Conservation (phyloP, 2,113 vertebrate species). For the Lates calcarifer region DNA sequence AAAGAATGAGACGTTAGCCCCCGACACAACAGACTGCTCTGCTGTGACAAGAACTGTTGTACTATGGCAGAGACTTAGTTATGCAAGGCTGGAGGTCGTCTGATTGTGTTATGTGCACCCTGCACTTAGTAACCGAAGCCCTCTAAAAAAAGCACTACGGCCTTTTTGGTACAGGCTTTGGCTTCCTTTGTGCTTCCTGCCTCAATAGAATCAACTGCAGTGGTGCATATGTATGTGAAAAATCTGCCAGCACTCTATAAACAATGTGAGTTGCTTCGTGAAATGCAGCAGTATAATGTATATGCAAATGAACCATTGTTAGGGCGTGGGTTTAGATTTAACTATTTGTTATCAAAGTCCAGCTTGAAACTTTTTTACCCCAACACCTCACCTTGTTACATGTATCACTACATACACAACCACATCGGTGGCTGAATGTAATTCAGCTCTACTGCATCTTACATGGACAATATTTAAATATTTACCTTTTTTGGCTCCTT, state of each 20-base stretch:
- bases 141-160: constrained; percentile 84
- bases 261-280: constrained; percentile 37
- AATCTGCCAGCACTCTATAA: constrained; percentile 33
- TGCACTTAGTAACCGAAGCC: constrained; percentile 80
- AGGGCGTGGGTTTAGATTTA: neutral
- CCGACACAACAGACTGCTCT: constrained; percentile 29
- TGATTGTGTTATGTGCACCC: constrained; percentile 60
- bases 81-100: constrained; percentile 66
- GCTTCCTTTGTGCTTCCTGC: constrained; percentile 88
- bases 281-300: neutral
- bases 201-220: constrained; percentile 66
- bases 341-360: neutral
- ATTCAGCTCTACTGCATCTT: neutral
- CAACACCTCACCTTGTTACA: neutral
- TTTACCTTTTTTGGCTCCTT: constrained; percentile 94
- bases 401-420: neutral
- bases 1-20: neutral
- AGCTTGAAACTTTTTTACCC: neutral
- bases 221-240: constrained; percentile 57
- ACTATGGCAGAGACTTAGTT: constrained; percentile 50
- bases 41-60: constrained; percentile 51
- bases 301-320: neutral
- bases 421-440: neutral
- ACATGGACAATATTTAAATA: neutral
- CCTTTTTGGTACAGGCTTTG: constrained; percentile 79